Evolutionary conservation across 1,140 invertebrate species (phyloP).

Genomic region (Drosophila persimilis): DNA sequence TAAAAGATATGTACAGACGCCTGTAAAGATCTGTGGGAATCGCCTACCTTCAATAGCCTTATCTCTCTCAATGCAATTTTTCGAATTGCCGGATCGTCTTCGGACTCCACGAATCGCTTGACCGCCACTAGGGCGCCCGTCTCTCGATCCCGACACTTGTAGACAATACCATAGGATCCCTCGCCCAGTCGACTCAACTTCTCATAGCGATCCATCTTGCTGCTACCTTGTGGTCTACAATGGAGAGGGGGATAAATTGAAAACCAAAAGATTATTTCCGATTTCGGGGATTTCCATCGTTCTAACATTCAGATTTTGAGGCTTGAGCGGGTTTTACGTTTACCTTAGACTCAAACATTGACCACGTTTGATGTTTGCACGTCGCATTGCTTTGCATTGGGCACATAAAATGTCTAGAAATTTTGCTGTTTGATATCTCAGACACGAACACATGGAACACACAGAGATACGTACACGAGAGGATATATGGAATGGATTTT

Average conservation of each 20-base stretch:
- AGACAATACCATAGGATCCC: conserved; percentile 99
- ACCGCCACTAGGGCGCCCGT: conserved; percentile 98
- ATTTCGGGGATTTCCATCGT: neutral
- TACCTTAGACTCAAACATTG: conserved; percentile 82
- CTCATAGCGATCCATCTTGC: conserved; percentile 99
- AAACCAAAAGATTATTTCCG: neutral
- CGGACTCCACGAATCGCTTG: conserved; percentile 99
- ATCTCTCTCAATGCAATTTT: conserved; percentile 99
- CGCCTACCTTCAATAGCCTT: conserved; percentile 95
- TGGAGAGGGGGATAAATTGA: neutral
- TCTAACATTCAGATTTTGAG: conserved; percentile 17
- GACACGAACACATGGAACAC: conserved; percentile 67
- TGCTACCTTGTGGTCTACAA: conserved; percentile 91
- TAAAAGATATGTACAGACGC: neutral
- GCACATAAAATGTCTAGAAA: conserved; percentile 69
- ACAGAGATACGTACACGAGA: conserved; percentile 24
- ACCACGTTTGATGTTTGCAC: conserved; percentile 79
- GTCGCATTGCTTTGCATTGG: conserved; percentile 80
- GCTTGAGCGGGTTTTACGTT: conserved; percentile 32
- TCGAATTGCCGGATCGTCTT: conserved; percentile 98
- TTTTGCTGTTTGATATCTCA: conserved; percentile 60
- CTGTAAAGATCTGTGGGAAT: conserved; percentile 28
- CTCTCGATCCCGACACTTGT: conserved; percentile 98
- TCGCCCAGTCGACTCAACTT: conserved; percentile 98
- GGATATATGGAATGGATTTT: conserved; percentile 14